These are phyloP conservation scores for Lophochroa leadbeateri DNA, from an alignment of 2,113 vertebrate species.

Conservation along the genomic window DNA sequence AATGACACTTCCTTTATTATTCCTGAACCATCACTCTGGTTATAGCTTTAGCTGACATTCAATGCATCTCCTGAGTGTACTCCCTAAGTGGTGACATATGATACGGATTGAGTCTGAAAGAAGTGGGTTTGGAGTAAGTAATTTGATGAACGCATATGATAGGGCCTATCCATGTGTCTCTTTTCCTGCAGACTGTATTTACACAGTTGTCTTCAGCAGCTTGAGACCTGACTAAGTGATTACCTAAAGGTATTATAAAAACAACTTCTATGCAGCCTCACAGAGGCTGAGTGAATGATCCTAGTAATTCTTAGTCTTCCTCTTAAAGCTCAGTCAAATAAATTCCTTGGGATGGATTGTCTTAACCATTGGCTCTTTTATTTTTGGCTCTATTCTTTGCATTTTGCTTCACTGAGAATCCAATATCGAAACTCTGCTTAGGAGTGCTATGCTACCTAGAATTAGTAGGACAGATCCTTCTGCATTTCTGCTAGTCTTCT, in stretches of 20 bases:
- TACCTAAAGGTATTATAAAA: neutral
- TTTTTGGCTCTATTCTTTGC: neutral
- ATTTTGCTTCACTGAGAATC: neutral
- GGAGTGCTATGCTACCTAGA: neutral
- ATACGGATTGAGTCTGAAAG: neutral
- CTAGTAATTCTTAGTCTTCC: neutral
- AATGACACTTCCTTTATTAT: neutral
- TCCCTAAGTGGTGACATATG: neutral
- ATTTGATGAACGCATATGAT: rapidly evolving
- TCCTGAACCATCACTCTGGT: neutral
- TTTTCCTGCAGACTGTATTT: neutral
- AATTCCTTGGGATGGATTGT: neutral
- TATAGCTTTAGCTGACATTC: neutral
- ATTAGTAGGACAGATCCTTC: neutral
- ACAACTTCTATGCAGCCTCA: neutral
- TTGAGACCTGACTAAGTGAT: neutral
- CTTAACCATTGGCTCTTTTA: neutral
- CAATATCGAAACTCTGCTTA: neutral
- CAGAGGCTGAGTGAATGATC: neutral
- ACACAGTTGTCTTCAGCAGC: neutral
- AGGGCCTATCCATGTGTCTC: neutral
- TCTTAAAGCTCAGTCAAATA: neutral
- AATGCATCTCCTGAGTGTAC: neutral
- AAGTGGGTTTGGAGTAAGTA: neutral
- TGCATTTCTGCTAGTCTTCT: neutral